Base-by-base conservation (phyloP, 2,888 invertebrate genomes). In the Tuta absoluta region DNA sequence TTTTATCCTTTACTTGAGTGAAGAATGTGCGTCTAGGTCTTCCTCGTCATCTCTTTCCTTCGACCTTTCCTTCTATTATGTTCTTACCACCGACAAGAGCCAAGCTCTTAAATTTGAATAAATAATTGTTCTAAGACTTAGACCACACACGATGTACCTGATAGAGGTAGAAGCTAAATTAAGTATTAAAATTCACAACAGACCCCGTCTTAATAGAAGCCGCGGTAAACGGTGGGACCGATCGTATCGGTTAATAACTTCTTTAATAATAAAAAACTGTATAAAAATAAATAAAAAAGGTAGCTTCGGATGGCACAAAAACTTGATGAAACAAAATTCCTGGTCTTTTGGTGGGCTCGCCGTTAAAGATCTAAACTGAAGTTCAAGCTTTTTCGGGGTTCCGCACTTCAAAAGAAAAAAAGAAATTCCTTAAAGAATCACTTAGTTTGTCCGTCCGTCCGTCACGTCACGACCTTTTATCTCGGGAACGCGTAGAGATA, bases 161-260 rank as follows among this genome's bases (percentile, higher is more conserved):
- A 65, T 74, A 71, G 70, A 74, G 69, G 69, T 71, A 68, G 68
- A 63, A 75, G 71, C 75, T 79, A 79, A 83, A 84, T 84, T 80
- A 77, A 82, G 84, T 84, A 87, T 86, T 87, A 84, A 87, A 86
- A 86, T 87, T 85, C 82, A 82, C 81, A 77, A 83, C 77, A 77
- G 71, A 68, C 73, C 24, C 73, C 68, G 71, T 72, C 73, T 79
- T 79, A 78, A 82, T 81, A 81, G 75, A 75, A 78, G 73, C 71
- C 51, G 74, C 74, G 74, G 80, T 85, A 85, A 83, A 85, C 84
- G 82, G 80, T 79, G 69, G 72, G 66, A 66, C 66, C 70, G 87
- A 89, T 89, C 72, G 71, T 85, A 87, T 89, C 89, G 63, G 63
- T 81, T 88, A 86, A 88, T 86, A 85, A 87, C 85, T 87, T 87